These are phyloP conservation scores for Pantherophis guttatus DNA, from an alignment of 2,113 vertebrate species.

Conservation along the genomic window DNA sequence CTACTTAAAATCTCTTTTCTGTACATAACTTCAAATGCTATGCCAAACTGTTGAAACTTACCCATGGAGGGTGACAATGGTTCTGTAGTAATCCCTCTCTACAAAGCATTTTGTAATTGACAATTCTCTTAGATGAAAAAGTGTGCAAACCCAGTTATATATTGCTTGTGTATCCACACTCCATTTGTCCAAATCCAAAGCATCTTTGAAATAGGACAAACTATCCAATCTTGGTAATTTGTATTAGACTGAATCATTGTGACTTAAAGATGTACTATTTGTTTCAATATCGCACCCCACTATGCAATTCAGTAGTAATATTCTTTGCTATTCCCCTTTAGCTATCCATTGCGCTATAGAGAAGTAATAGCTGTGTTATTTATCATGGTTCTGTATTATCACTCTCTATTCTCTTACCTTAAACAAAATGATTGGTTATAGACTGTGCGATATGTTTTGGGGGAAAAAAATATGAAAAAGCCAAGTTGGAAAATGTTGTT, in stretches of 20 bases:
- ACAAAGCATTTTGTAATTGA: not conserved
- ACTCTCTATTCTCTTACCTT: not conserved
- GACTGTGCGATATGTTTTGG: not conserved
- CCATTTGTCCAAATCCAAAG: not conserved
- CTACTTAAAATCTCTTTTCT: not conserved
- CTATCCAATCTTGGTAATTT: not conserved
- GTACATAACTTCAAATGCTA: not conserved
- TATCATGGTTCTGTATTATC: not conserved
- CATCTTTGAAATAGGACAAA: not conserved
- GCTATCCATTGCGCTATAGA: not conserved
- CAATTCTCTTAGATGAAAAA: not conserved
- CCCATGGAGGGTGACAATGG: not conserved
- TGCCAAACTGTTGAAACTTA: not conserved
- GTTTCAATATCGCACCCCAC: not conserved
- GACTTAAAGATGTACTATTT: too few species aligned
- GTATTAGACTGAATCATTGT: not conserved
- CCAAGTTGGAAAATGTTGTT: not conserved
- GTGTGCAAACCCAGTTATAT: not conserved
- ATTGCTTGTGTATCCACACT: not conserved
- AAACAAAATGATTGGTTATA: not conserved
- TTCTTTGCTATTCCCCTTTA: not conserved
- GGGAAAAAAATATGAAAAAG: not conserved
- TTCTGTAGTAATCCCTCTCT: not conserved
- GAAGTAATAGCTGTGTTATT: not conserved
- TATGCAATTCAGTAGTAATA: not conserved